Evolutionary conservation across 2,113 vertebrate species (phyloP).

Genomic region (Eira barbara): DNA sequence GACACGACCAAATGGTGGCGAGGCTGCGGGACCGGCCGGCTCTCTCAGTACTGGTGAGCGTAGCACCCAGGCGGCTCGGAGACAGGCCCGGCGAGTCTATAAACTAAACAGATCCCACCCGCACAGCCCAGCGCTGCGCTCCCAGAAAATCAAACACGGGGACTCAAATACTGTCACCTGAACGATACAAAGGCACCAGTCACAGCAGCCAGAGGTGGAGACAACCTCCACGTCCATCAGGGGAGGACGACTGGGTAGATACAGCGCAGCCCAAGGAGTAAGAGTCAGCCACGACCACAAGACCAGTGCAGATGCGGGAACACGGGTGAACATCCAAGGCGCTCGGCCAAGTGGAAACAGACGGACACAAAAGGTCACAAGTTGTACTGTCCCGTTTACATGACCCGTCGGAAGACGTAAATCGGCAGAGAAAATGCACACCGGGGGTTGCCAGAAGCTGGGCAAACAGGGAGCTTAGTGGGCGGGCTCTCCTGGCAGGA

Average conservation of each 20-base stretch:
- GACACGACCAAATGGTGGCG: not conserved
- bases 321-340: accelerated
- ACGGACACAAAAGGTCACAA: not conserved
- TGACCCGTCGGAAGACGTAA: not conserved
- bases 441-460: not conserved
- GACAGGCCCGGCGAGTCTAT: too few species aligned
- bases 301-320: too few species aligned
- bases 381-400: accelerated
- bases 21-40: not conserved
- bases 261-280: not conserved
- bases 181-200: not conserved
- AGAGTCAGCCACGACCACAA: too few species aligned
- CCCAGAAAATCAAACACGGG: not conserved
- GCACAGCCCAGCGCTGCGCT: not conserved
- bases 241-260: not conserved
- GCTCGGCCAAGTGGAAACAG: too few species aligned
- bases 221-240: not conserved
- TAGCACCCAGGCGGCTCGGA: not conserved
- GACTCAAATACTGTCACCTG: not conserved
- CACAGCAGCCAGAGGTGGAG: not conserved
- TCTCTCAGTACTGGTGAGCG: too few species aligned
- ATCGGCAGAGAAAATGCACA: not conserved
- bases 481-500: not conserved
- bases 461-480: not conserved
- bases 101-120: not conserved